Conservation (phyloP, 2,113 vertebrate genomes). For the Montifringilla adamsi region DNA sequence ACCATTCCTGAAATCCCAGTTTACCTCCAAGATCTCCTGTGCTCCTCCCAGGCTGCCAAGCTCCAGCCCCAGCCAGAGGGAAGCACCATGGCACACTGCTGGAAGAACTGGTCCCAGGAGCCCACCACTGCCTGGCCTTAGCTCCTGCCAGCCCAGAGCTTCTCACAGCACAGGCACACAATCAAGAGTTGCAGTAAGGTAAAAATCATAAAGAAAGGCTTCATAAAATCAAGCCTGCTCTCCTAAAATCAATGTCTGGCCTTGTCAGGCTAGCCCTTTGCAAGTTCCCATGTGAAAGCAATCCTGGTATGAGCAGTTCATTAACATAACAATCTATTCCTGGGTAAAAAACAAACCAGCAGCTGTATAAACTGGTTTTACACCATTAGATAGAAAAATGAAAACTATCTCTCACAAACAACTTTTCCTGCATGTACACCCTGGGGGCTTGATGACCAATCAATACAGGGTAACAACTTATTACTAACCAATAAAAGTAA, state of each 20-base stretch:
- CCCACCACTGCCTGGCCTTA: background rate
- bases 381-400: fast-evolving
- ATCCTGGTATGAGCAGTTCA: background rate
- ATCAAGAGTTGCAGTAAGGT: background rate
- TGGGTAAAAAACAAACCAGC: background rate
- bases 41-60: background rate
- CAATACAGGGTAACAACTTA: background rate
- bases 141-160: background rate
- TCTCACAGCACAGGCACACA: background rate
- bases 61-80: background rate
- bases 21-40: background rate
- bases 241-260: background rate
- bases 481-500: background rate
- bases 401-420: background rate
- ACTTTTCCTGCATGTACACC: background rate
- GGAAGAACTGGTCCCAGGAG: background rate
- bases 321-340: background rate
- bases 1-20: background rate
- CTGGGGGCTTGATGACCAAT: background rate
- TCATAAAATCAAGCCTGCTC: background rate
- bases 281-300: background rate
- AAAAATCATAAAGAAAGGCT: background rate
- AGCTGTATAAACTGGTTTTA: background rate
- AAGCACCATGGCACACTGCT: background rate
- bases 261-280: background rate